These are phyloP conservation scores for Phylloscopus trochilus DNA, from an alignment of 2,113 vertebrate genomes.

Conservation along the genomic window DNA sequence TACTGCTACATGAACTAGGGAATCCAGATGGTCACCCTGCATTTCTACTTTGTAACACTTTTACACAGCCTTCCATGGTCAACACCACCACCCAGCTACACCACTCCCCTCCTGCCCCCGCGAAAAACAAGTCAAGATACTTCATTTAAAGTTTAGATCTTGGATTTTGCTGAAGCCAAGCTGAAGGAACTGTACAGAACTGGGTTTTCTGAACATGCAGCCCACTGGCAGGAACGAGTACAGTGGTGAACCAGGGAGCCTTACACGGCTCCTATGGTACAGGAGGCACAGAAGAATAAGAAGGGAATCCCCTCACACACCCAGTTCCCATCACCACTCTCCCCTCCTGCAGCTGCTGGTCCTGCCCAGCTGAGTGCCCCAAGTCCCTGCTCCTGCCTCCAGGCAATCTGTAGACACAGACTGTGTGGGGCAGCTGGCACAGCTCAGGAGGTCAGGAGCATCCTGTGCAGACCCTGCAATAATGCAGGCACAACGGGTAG, in stretches of 20 bases:
- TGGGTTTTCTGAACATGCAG: background rate
- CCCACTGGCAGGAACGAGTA: background rate
- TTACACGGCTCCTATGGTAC: background rate
- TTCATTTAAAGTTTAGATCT: background rate
- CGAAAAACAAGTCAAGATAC: background rate
- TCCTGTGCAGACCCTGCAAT: background rate
- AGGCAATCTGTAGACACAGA: background rate
- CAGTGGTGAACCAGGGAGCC: background rate
- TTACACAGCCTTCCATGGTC: background rate
- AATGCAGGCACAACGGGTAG: background rate
- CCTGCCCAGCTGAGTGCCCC: background rate
- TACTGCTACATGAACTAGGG: background rate
- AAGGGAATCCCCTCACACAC: background rate
- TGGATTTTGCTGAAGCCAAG: background rate
- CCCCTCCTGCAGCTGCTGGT: background rate
- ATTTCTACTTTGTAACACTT: background rate
- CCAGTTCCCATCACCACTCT: background rate
- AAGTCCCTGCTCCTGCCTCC: background rate
- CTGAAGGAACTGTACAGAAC: background rate
- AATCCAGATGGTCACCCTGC: background rate
- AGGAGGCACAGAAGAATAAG: background rate
- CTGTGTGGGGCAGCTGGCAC: background rate
- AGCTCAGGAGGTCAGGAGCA: background rate
- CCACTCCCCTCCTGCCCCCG: background rate
- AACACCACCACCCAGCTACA: background rate